These are phyloP conservation scores for Torymus tubicola DNA, from an alignment of 2,888 invertebrate species.

Conservation along the genomic window DNA sequence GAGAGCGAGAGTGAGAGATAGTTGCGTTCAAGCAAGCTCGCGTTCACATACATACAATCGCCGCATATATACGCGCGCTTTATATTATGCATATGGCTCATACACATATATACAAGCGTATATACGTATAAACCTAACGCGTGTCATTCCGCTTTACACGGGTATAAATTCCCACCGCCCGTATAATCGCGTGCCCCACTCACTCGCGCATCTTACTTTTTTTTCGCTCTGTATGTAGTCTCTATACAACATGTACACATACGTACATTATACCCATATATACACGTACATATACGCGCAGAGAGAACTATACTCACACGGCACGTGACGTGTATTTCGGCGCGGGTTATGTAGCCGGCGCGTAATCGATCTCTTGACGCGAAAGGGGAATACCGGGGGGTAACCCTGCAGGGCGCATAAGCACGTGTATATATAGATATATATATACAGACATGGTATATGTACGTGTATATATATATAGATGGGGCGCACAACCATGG, in stretches of 20 bases:
- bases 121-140: background rate
- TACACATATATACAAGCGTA: background rate
- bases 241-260: too few species aligned
- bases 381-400: slow-evolving; percentile 19
- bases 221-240: slow-evolving; percentile 9
- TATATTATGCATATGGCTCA: background rate
- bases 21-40: too few species aligned
- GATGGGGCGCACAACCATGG: background rate
- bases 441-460: too few species aligned
- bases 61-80: background rate
- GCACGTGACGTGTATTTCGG: slow-evolving; percentile 21
- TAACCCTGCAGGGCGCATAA: background rate
- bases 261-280: too few species aligned
- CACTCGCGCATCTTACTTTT: slow-evolving; percentile 11
- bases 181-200: slow-evolving; percentile 20
- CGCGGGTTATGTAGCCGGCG: slow-evolving; percentile 22
- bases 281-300: too few species aligned
- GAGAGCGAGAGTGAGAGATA: slow-evolving; percentile 20
- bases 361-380: slow-evolving; percentile 46
- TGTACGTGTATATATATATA: background rate
- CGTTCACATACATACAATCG: slow-evolving; percentile 9
- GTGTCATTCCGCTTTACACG: slow-evolving; percentile 72
- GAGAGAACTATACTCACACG: background rate
- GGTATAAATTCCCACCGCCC: slow-evolving; percentile 69
- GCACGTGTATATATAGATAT: background rate